Conservation (phyloP, 2,113 vertebrate genomes). For the Myrmophylax atrothorax region DNA sequence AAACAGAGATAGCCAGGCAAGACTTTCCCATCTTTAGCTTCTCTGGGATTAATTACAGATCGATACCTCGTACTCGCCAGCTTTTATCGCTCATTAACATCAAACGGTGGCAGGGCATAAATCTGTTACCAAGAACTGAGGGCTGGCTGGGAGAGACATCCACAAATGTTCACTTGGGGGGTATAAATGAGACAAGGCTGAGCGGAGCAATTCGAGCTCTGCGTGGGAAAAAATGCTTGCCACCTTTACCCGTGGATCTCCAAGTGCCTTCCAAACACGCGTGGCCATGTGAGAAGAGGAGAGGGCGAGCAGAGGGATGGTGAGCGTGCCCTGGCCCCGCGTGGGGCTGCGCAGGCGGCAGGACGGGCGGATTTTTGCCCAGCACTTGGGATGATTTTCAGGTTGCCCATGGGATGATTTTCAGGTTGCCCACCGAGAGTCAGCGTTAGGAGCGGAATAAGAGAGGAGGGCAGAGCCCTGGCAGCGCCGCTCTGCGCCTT, state of each 20-base stretch:
- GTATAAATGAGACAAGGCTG: not conserved
- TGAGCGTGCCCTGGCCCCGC: not conserved
- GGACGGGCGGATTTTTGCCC: not conserved
- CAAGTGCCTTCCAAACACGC: fast-evolving
- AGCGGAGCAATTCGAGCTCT: fast-evolving
- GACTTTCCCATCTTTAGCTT: not conserved
- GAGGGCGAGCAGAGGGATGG: not conserved
- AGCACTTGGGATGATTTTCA: not conserved
- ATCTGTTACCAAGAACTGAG: not conserved
- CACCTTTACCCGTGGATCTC: not conserved
- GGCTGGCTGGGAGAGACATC: not conserved
- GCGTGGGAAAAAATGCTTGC: not conserved
- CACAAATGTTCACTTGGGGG: fast-evolving
- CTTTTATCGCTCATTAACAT: conserved; percentile 24
- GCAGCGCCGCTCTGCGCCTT: conserved; percentile 62
- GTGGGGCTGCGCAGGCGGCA: not conserved
- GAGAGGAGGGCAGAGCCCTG: not conserved
- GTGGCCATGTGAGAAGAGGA: not conserved
- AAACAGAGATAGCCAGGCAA: not conserved
- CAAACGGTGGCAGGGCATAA: not conserved
- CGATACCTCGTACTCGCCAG: not conserved
- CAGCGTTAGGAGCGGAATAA: not conserved
- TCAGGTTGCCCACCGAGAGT: not conserved
- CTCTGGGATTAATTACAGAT: conserved; percentile 22
- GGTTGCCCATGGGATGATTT: not conserved